These are phyloP conservation scores for Ictalurus furcatus DNA, from an alignment of 2,113 vertebrate genomes.

Conservation along the genomic window DNA sequence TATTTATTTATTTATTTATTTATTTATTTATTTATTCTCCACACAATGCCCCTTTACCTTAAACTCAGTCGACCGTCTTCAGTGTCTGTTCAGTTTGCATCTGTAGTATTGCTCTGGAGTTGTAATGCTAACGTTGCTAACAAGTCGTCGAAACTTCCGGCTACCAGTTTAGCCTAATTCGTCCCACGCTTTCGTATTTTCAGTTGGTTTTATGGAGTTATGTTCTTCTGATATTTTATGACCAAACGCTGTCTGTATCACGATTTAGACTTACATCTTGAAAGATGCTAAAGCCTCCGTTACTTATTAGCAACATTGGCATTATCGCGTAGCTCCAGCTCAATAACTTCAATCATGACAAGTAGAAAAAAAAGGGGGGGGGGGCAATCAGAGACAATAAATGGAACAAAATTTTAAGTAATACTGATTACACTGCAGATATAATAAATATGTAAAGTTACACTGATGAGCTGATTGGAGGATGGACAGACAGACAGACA, in stretches of 20 bases:
- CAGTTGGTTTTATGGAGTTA: neutral
- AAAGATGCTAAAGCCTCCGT: neutral
- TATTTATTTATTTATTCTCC: neutral
- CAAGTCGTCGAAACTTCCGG: no score
- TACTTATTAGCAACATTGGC: neutral
- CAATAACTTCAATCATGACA: neutral
- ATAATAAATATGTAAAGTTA: neutral
- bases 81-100: neutral
- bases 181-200: neutral
- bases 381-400: neutral
- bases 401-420: neutral
- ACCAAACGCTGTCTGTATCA: neutral
- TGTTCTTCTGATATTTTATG: neutral
- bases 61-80: neutral
- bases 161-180: neutral
- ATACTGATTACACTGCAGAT: neutral
- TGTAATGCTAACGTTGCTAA: neutral
- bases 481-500: neutral
- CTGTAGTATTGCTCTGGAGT: neutral
- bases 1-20: neutral
- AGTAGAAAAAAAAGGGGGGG: neutral
- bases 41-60: neutral
- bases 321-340: neutral
- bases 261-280: neutral
- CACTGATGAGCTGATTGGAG: neutral